Percentiles rank a stretch among this genome's conserved stretches.
Conservation (phyloP, 1,140 invertebrate genomes). For the Macrocentrus cingulum region DNA sequence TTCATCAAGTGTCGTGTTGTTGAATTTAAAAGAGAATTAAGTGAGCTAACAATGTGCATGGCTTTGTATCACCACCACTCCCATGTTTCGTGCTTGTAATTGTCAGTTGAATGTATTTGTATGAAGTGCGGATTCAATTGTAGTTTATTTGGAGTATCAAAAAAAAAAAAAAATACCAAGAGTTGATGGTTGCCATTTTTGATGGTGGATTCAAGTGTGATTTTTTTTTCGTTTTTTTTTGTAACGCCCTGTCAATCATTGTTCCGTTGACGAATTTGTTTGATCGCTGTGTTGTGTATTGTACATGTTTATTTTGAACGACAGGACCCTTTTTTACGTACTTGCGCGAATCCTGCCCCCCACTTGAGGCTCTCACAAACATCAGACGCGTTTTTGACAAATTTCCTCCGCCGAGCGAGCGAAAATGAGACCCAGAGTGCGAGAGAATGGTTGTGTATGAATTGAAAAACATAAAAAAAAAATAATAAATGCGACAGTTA, state of each 20-base stretch:
- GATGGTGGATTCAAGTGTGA: too few relatives aligned
- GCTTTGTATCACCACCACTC: too few relatives aligned
- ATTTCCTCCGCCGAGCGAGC: slow-evolving; percentile 20
- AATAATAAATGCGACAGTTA: slow-evolving; percentile 3
- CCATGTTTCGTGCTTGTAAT: too few relatives aligned
- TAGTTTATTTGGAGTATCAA: too few relatives aligned
- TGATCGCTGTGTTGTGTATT: slow-evolving; percentile 7
- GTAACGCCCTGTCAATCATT: slow-evolving; percentile 11
- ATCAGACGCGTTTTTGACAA: slow-evolving; percentile 46
- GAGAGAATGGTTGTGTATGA: slow-evolving; percentile 24
- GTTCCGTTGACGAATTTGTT: neutral
- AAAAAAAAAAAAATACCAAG: too few relatives aligned
- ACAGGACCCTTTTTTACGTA: slow-evolving; percentile 32
- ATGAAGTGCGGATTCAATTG: too few relatives aligned
- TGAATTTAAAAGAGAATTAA: too few relatives aligned
- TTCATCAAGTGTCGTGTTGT: too few relatives aligned
- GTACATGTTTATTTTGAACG: slow-evolving; percentile 4
- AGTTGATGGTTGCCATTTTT: too few relatives aligned
- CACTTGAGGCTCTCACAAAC: slow-evolving; percentile 56
- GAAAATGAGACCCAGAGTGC: neutral
- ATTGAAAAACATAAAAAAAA: slow-evolving; percentile 11
- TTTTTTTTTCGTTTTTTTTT: neutral
- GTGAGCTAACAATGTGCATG: too few relatives aligned
- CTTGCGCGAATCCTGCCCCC: slow-evolving; percentile 29
- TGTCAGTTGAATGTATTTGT: too few relatives aligned